Percentiles rank a stretch among this genome's conserved stretches.
Evolutionary conservation across 2,113 vertebrate species (phyloP).

Genomic region (Aspidoscelis tigris): DNA sequence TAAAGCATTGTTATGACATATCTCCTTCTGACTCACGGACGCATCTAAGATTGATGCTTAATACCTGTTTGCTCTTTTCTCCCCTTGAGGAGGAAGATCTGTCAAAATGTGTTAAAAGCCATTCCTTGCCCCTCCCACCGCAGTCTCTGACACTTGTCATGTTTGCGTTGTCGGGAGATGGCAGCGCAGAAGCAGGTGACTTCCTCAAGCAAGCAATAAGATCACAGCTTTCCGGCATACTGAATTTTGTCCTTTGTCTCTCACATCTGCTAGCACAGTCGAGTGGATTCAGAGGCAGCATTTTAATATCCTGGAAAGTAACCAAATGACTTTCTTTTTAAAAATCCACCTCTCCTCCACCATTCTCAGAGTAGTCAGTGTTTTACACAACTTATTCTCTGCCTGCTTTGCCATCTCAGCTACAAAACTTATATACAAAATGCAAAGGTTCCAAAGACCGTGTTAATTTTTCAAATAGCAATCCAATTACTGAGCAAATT

Average conservation of each 20-base stretch:
- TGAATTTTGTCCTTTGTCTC: constrained; percentile 45
- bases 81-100: neutral
- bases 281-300: constrained; percentile 39
- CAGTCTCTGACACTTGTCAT: neutral
- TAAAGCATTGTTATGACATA: neutral
- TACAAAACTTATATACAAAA: constrained; percentile 39
- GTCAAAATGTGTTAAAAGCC: constrained; percentile 14
- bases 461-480: constrained; percentile 79
- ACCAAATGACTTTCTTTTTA: constrained; percentile 43
- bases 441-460: constrained; percentile 32
- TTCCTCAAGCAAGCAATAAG: constrained; percentile 46
- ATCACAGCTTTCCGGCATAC: neutral
- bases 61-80: neutral
- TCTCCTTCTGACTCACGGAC: neutral
- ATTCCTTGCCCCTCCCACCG: neutral
- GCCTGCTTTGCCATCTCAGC: constrained; percentile 29
- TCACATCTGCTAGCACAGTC: constrained; percentile 1
- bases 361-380: constrained; percentile 37
- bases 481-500: constrained; percentile 73
- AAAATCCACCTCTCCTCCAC: constrained; percentile 41
- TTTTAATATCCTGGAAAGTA: neutral
- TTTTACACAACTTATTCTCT: constrained; percentile 3
- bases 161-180: constrained; percentile 25
- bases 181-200: constrained; percentile 9
- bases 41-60: neutral